Evolutionary conservation across 2,888 invertebrate species (phyloP), one percentile per base, ranked within the genome.

Genomic region (Netelia fuscicornis): DNA sequence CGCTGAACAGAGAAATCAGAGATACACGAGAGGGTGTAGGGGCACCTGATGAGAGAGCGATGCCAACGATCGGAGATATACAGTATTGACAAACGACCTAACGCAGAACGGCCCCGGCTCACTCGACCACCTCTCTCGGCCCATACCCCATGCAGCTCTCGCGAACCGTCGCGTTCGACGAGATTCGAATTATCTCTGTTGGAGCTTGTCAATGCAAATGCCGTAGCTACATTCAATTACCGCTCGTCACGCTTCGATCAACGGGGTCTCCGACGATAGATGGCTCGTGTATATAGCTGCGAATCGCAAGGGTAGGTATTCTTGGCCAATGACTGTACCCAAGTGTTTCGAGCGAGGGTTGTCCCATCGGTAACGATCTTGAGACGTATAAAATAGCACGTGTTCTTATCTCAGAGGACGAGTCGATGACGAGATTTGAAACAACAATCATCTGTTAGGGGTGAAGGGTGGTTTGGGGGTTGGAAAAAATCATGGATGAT

Each of bases 171-270:
- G 91, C 91, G 91, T 93, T 92, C 92, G 91, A 93, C 91, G 93
- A 93, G 92, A 93, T 93, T 93, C 92, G 91, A 93, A 93, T 93
- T 93, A 93, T 93, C 93, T 93, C 92, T 92, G 92, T 90, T 91
- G 91, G 91, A 92, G 91, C 92, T 92, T 92, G 93, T 93, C 92
- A 92, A 92, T 92, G 93, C 93, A 93, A 92, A 93, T 92, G 91
- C 91, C 91, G 91, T 92, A 91, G 90, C 92, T 93, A 92, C 92
- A 92, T 93, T 93, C 92, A 92, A 93, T 93, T 93, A 92, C 91
- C 90, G 91, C 91, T 92, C 91, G 92, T 93, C 93, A 93, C 92
- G 92, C 92, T 91, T 89, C 92, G 92, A 92, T 92, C 92, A 91
- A 90, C 91, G 89, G 83, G 86, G 86, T 83, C 87, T 81, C 13